Base-by-base conservation (phyloP, 2,113 vertebrate genomes). In the Semicossyphus pulcher region DNA sequence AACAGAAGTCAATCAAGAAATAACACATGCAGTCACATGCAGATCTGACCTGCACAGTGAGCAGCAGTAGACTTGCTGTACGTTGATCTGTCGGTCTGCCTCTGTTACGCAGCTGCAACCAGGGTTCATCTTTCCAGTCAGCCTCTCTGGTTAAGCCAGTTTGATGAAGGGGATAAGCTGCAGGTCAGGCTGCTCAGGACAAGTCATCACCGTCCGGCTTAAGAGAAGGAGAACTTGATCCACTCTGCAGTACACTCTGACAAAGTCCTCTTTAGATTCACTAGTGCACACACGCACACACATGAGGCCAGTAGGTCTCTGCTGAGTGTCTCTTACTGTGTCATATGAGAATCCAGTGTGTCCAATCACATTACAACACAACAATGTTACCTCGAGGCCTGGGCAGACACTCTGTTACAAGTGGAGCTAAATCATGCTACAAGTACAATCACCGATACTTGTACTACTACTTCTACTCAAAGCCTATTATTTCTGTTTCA, bases 131-230 rank as follows among this genome's bases (percentile, higher is more conserved):
- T 42, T 58, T 36, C 49, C 76, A 51, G 51, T 72, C 15, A 76
- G 32, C 72, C 67, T 65, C 51, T 78, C 44, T 64, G 67, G 63
- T 65, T 60, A 60, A 77, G 78, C 73, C 69, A 53, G 61, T 79
- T 34, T 75, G 79, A 86, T 76, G 45, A 53, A 49, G 32, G 42
- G 48, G 72, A 58, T 80, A 80, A 79, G 59, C 80, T 32, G 39
- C 57, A 59, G 59, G 64, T 49, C 58, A 51, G 65, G 16, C 42
- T 67, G 32, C 59, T 71, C 54, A 16, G 20, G 64, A 70, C 52
- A 75, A 65, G 45, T 48, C 7, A 72, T 69, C 64, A 58, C 11
- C 1, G 10, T n/a, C 49, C 4, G n/a, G 48, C 41, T 74, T 58
- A 75, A 45, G 60, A 68, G 47, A 29, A 56, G n/a, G 25, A 69